Conservation (phyloP, 2,888 invertebrate species). For the Himalopsyche tibetana region DNA sequence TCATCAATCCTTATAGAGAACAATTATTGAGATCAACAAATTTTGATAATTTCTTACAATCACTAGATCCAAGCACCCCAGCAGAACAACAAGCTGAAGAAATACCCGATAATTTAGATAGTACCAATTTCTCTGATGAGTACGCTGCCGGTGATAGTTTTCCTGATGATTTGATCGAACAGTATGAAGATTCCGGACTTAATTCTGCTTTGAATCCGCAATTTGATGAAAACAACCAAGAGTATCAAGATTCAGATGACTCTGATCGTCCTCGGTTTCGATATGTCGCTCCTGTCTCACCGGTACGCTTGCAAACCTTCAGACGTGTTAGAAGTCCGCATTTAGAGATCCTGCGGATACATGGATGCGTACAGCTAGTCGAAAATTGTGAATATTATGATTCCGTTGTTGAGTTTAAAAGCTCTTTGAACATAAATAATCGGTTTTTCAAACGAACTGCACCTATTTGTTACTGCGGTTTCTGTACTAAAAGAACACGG, state of each 20-base stretch:
- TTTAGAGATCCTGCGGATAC: neutral
- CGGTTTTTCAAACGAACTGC: neutral
- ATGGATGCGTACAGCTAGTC: neutral
- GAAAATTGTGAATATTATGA: constrained; percentile 4
- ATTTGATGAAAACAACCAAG: neutral
- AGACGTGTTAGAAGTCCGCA: too few relatives aligned
- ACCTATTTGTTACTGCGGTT: neutral
- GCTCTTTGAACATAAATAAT: constrained; percentile 4
- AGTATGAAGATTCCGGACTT: neutral
- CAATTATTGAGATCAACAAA: neutral
- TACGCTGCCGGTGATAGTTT: neutral
- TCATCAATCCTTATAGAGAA: neutral
- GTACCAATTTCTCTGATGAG: neutral
- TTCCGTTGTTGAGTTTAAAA: neutral
- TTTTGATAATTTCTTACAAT: neutral
- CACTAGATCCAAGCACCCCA: neutral
- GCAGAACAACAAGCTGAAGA: neutral
- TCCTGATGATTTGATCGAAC: neutral
- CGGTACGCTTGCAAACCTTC: too few relatives aligned
- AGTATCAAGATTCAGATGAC: neutral
- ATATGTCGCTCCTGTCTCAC: too few relatives aligned
- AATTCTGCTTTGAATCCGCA: neutral
- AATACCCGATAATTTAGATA: neutral
- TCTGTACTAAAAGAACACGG: neutral
- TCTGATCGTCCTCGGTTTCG: neutral